Base-by-base conservation (phyloP, 2,797 vertebrate genomes). In the Urocyon cinereoargenteus region DNA sequence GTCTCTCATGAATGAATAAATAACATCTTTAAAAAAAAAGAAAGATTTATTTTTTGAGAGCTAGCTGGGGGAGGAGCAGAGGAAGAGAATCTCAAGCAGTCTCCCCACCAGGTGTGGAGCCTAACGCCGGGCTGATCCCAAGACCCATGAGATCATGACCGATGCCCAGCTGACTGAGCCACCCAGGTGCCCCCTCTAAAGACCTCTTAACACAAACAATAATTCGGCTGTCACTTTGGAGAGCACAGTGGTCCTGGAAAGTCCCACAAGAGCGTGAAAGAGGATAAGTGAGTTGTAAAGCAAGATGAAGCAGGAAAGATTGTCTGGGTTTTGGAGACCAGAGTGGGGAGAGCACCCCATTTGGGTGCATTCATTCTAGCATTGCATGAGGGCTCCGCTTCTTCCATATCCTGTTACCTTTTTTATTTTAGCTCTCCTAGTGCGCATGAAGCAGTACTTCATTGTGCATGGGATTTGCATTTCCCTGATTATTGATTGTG, bases 121-220 rank as follows among this genome's bases (percentile, higher is more conserved):
- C n/a, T 2, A 0, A 10, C 1, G 8, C n/a, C 3, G n/a, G 64
- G 64, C 16, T 68, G 8, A 68, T 34, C 16, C 64, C 15, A 9
- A 19, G 8, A 68, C 8, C 64, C 16, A 34, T 19, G 16, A 68
- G 64, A 68, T 68, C 64, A 68, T 34, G 16, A 68, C 16, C 16
- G 8, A 18, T 0, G 0, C 31, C n/a, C 14, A 66, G n/a, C 64
- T 66, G 64, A n/a, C 64, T n/a, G 64, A 66, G 14, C 64, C 64
- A 18, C 64, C 64, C 64, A 66, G 14, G n/a, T 3, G 7, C 64
- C 64, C 18, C 31, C n/a, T 34, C 64, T 34, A 34, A 86, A 68
- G 68, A 83, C 40, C 24, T 26, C 36, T n/a, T 34, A 24, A 49
- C 18, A 2, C 49, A 40, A 72, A 26, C 1, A 18, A 2, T 14